Evolutionary conservation across 2,888 invertebrate species (phyloP), one percentile per base, ranked within the genome.

Genomic region (Lasioglossum marginatum): DNA sequence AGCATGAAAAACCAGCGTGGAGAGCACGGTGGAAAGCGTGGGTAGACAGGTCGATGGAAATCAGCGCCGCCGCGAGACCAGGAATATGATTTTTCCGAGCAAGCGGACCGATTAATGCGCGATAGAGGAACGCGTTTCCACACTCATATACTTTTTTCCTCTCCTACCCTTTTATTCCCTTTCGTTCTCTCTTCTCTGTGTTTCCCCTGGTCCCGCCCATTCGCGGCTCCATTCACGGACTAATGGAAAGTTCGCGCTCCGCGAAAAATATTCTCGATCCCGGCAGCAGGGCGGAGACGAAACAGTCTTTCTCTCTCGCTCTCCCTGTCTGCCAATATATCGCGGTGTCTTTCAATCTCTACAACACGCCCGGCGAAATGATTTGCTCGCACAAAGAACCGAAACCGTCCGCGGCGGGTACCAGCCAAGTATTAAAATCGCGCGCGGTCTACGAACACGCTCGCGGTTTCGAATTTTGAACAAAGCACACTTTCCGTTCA

Each of bases 231-330:
- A 68, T 85, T 82, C 79, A 66, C 63, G 57, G 57, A 60, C 86
- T 82, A 87, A 87, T 87, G 87, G 86, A 85, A 87, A 77, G 63
- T 77, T 79, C 79, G 86, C 82, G 73, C 70, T 71, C 63, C 45
- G 74, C 72, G 72, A 82, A 77, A 82, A 84, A 85, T 85, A 78
- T 78, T 60, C 60, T 1, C 60, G 60, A 60, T 14, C 1, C 60
- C 27, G 27, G 16, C 14, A 52, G 52, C 52, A 23, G 23, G 23
- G 23, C 23, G 23, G 52, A 52, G 52, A 52, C 52, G 52, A 23
- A 52, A 52, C 2, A 23, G 23, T 52, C 52, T 23, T 23, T 52
- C 48, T 52, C 48, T 23, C 48, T 52, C 48, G 19, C 23, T 48
- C 48, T 48, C 16, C 2, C 27, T 60, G 4, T 16, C 14, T 14